Evolutionary conservation across 2,888 invertebrate genomes (phyloP).

Genomic region (Cheilosia variabilis): DNA sequence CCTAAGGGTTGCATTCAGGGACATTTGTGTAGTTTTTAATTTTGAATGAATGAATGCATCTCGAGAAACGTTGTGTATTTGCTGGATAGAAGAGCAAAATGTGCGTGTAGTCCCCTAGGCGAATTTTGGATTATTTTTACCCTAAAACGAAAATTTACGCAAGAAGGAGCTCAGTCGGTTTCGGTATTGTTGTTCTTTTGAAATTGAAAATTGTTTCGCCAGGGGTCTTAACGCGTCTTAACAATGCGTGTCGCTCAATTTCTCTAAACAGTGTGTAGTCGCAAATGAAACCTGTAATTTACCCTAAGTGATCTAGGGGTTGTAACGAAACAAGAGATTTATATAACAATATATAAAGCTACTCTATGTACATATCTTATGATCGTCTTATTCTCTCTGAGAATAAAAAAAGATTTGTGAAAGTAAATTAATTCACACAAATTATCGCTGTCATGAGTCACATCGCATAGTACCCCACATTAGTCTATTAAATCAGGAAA

Average conservation of each 20-base stretch:
- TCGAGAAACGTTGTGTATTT: slow-evolving; percentile 27
- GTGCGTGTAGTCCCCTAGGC: slow-evolving; percentile 26
- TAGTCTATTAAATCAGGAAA: background rate
- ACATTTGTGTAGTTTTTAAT: slow-evolving; percentile 14
- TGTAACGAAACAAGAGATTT: background rate
- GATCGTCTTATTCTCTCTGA: background rate
- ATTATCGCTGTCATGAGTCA: slow-evolving; percentile 1
- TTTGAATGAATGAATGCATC: slow-evolving; percentile 36
- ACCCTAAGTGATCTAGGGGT: slow-evolving; percentile 22
- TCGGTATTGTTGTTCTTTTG: slow-evolving; percentile 1
- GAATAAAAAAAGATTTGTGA: background rate
- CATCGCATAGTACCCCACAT: background rate
- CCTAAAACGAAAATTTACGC: slow-evolving; percentile 27
- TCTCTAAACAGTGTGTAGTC: background rate
- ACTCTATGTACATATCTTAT: background rate
- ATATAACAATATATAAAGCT: background rate
- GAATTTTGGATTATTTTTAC: slow-evolving; percentile 5
- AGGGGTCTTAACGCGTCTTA: background rate
- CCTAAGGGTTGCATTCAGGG: slow-evolving; percentile 25
- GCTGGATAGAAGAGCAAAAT: slow-evolving; percentile 23
- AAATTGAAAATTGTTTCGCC: slow-evolving; percentile 1
- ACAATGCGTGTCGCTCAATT: slow-evolving; percentile 1
- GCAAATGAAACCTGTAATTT: slow-evolving; percentile 6
- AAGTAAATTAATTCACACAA: background rate
- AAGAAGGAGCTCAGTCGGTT: background rate